Percentiles rank a stretch among this genome's conserved stretches.
These are phyloP conservation scores for Metopolophium dirhodum DNA, from an alignment of 1,140 invertebrate species.

Conservation along the genomic window DNA sequence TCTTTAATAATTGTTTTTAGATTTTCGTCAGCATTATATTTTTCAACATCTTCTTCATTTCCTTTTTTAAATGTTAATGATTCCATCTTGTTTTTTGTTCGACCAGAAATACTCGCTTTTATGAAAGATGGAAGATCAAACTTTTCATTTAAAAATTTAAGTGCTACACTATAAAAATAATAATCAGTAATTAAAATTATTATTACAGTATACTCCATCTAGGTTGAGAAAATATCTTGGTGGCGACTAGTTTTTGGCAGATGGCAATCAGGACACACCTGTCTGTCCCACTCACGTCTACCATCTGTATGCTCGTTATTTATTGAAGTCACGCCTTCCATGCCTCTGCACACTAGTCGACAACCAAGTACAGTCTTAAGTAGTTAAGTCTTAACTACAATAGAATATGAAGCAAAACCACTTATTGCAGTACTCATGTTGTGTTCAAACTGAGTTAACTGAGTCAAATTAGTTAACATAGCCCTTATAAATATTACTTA, in stretches of 20 bases:
- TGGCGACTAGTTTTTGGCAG: no score
- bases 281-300: no score
- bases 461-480: neutral
- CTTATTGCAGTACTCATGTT: no score
- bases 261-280: no score
- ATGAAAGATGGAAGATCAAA: conserved; percentile 14
- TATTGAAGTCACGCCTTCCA: no score
- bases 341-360: neutral
- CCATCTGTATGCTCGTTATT: no score
- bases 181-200: neutral
- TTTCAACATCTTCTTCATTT: neutral
- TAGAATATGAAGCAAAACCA: neutral
- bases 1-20: neutral
- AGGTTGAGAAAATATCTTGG: neutral
- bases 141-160: conserved; percentile 18
- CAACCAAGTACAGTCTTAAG: neutral
- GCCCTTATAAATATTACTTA: neutral
- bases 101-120: neutral
- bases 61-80: neutral
- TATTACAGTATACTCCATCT: neutral
- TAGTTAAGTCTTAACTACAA: neutral
- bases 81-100: neutral
- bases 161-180: neutral
- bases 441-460: neutral
- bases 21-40: neutral